Percentiles rank a stretch among this genome's conserved stretches.
phyloP scores from a whole-genome alignment of 2,113 vertebrate species.

The Chrysochloris asiatica region DNA sequence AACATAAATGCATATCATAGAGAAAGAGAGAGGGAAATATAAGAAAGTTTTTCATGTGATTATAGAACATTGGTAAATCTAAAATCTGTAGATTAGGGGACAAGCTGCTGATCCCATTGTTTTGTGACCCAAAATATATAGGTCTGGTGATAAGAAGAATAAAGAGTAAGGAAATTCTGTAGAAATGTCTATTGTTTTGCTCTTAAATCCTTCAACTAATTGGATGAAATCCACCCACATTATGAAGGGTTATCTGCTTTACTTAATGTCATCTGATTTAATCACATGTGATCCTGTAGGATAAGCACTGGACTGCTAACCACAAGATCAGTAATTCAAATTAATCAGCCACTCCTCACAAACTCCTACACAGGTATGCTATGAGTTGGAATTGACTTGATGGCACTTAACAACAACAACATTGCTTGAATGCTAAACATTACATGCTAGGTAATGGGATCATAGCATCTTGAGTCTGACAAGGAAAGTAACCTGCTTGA shows the following conservation, averaged over 20 bases:
- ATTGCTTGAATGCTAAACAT: neutral
- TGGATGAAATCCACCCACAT: too few relatives aligned
- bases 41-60: neutral
- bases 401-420: too few relatives aligned
- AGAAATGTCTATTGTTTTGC: neutral
- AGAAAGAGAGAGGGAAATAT: neutral
- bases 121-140: neutral
- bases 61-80: neutral
- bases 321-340: too few relatives aligned
- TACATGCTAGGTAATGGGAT: neutral
- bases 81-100: neutral
- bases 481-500: neutral
- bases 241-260: too few relatives aligned
- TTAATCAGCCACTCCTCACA: too few relatives aligned
- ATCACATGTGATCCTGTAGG: too few relatives aligned
- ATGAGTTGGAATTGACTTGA: too few relatives aligned
- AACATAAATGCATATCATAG: too few relatives aligned
- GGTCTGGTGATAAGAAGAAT: neutral
- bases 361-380: too few relatives aligned
- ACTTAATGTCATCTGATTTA: too few relatives aligned
- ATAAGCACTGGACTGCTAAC: too few relatives aligned
- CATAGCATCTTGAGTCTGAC: neutral
- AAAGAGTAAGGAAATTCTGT: neutral
- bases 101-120: neutral
- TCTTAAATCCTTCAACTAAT: too few relatives aligned